Conservation (phyloP, 2,113 vertebrate genomes). For the Grammomys surdaster region DNA sequence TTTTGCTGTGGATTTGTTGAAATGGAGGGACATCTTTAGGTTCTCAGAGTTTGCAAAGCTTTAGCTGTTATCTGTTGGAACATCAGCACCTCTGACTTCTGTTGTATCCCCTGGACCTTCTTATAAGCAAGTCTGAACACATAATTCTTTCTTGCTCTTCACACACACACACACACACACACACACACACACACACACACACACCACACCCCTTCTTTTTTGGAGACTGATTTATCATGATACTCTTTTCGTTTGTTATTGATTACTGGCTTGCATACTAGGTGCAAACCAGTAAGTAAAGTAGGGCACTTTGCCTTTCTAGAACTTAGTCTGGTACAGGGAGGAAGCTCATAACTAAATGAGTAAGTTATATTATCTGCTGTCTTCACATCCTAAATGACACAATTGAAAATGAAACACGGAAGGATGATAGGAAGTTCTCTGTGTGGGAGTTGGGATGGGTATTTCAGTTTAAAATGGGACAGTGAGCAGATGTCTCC, state of each 20-base stretch:
- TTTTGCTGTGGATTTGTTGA: no score
- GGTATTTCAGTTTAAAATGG: neutral
- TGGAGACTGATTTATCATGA: neutral
- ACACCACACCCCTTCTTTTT: neutral
- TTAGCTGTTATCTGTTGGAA: neutral
- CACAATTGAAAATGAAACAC: neutral
- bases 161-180: neutral
- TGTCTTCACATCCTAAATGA: neutral
- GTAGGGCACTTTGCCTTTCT: neutral
- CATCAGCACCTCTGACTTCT: neutral
- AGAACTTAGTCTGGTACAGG: neutral
- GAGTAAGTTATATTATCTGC: neutral
- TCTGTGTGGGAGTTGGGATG: neutral
- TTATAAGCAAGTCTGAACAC: neutral
- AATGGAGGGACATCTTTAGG: no score
- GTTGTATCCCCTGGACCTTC: neutral
- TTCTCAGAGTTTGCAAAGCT: slow-evolving; percentile 30
- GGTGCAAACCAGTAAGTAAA: neutral
- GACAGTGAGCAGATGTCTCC: neutral
- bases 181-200: neutral
- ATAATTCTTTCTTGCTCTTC: neutral
- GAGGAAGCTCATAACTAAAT: neutral
- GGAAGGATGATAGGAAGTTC: neutral
- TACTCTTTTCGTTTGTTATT: slow-evolving; percentile 28
- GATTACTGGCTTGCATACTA: neutral